Evolutionary conservation across 2,113 vertebrate genomes (phyloP).

Genomic region (Scopus umbretta): DNA sequence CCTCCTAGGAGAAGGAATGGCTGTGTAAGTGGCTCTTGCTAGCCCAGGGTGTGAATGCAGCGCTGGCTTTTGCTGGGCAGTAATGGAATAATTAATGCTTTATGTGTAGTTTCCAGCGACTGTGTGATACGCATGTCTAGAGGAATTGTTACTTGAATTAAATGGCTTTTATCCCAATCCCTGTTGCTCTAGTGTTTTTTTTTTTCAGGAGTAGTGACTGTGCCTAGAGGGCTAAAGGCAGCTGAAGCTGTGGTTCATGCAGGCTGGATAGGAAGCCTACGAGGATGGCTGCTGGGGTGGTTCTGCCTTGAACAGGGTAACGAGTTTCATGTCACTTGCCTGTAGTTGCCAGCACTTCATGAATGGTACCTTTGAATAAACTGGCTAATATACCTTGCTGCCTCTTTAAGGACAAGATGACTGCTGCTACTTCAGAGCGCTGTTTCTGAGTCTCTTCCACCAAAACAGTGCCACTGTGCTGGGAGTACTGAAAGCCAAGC

Average conservation of each 20-base stretch:
- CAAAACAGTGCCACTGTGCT: not conserved
- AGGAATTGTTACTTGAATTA: not conserved
- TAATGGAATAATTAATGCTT: not conserved
- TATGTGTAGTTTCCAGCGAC: not conserved
- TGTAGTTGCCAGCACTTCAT: not conserved
- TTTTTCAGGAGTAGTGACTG: not conserved
- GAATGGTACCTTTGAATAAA: not conserved
- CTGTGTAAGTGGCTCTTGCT: not conserved
- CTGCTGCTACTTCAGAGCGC: not conserved
- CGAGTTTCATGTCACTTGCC: not conserved
- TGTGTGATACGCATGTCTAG: not conserved
- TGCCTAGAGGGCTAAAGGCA: not conserved
- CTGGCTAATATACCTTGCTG: not conserved
- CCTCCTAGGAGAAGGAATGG: not conserved
- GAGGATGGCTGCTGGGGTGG: not conserved
- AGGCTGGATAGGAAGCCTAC: fast-evolving
- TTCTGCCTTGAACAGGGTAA: not conserved
- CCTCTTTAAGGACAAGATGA: not conserved
- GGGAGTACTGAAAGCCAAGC: not conserved
- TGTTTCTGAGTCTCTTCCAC: not conserved
- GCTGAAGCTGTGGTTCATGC: not conserved
- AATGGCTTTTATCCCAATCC: not conserved
- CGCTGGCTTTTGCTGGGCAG: not conserved
- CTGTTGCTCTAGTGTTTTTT: not conserved
- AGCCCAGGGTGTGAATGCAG: not conserved